These are phyloP conservation scores for Tamandua tetradactyla DNA, from an alignment of 2,797 vertebrate genomes.

Conservation along the genomic window DNA sequence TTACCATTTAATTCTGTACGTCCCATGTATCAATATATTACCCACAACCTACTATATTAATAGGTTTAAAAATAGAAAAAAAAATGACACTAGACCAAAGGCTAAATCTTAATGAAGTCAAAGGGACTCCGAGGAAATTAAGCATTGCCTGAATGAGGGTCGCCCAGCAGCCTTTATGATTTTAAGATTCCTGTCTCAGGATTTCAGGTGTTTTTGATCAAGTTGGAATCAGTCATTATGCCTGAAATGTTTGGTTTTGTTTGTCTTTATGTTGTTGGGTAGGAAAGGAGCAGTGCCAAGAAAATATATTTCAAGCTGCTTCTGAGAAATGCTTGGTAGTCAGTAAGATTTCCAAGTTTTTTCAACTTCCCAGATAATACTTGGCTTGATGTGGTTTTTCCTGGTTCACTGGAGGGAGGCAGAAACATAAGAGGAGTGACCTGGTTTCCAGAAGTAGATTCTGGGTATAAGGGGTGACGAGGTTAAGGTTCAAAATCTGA, in stretches of 20 bases:
- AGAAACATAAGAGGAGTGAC: slow-evolving; percentile 15
- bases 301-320: not conserved
- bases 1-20: not conserved
- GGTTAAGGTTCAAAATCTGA: slow-evolving; percentile 55
- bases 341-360: not conserved
- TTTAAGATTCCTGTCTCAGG: not conserved
- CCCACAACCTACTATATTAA: not conserved
- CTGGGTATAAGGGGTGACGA: slow-evolving; percentile 27
- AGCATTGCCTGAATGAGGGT: not conserved
- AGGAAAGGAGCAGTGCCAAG: not conserved
- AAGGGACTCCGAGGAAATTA: not conserved
- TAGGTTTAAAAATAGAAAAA: not conserved
- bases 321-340: not conserved
- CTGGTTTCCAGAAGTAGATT: not conserved
- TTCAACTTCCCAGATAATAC: not conserved
- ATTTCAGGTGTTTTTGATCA: not conserved
- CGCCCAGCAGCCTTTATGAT: not conserved
- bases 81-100: not conserved
- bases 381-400: not conserved
- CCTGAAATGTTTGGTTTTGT: not conserved
- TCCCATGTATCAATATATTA: not conserved
- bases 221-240: not conserved
- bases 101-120: no score
- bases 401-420: slow-evolving; percentile 7
- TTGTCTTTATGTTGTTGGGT: not conserved